Base-by-base conservation (phyloP, 1,140 invertebrate species). In the Eubasilissa regina region DNA sequence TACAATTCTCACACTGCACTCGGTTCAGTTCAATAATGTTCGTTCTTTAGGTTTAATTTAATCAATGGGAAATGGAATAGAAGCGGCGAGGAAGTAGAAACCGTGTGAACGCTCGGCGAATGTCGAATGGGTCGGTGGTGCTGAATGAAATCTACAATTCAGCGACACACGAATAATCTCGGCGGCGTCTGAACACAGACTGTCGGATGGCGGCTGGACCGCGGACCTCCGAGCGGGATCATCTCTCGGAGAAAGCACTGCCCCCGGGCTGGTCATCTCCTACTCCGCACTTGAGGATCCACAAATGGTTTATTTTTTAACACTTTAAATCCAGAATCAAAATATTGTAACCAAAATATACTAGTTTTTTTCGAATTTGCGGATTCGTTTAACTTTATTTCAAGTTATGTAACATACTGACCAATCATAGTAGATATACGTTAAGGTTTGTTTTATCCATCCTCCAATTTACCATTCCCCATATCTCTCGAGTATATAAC, bases 101-200 rank as follows among this genome's bases (percentile, higher is more conserved):
- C 47, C 76, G 76, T 78, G 76, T 58, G 76, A 78, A 78, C 35
- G 9, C n/a, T n/a, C 47, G 21, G 58, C 70, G 15, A 12, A 15
- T 62, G 43, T 44, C 48, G 60, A 43, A 21, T 19, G 44, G 51
- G 51, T 11, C 19, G 64, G 64, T 10, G 43, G 21, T 7, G 17
- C 7, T 56, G 10, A 15, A 17, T 56, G 53, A 15, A 56, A 15
- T 56, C 1, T 56, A 56, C 53, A 35, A 35, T 35, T 35, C 25
- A n/a, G 6, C n/a, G 62, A 70, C 9, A 70, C 62, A 19, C 75
- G 60, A 15, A 13, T 68, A 11, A 10, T 51, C 62, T 68, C 43
- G 19, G 13, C 75, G 64, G 64, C 75, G 75, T 77, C 75, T 77
- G 75, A 43, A 64, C 55, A 70, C 62, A 77, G 75, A 77, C 75